Percentiles rank a stretch among this genome's conserved stretches.
Conservation (phyloP, 1,140 invertebrate genomes). For the fruit fly (Drosophila melanogaster) region Release_6_plus_ISO1_MT NT_037436.4:2466001-2466500, state of each 20-base stretch:
- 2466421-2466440: not conserved
- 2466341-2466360: constrained; percentile 55
- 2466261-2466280: constrained; percentile 45
- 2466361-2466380: constrained; percentile 63
- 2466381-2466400: constrained; percentile 53
- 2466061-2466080: constrained; percentile 22
- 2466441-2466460: not conserved
- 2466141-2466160: constrained; percentile 62
- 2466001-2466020: constrained; percentile 64
- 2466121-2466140: constrained; percentile 56
- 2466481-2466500: not conserved
- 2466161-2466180: constrained; percentile 61
- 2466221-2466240: constrained; percentile 48
- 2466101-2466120: constrained; percentile 31
- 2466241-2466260: constrained; percentile 64
- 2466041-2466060: constrained; percentile 18
- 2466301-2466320: constrained; percentile 28
- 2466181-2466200: constrained; percentile 60
- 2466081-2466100: constrained; percentile 4
- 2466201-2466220: constrained; percentile 46
- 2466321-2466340: constrained; percentile 72
- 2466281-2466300: constrained; percentile 73
- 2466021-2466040: constrained; percentile 15
- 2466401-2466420: constrained; percentile 29
- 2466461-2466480: not conserved